These are phyloP conservation scores for Atlantisia rogersi DNA, from an alignment of 2,113 vertebrate genomes.

Conservation along the genomic window DNA sequence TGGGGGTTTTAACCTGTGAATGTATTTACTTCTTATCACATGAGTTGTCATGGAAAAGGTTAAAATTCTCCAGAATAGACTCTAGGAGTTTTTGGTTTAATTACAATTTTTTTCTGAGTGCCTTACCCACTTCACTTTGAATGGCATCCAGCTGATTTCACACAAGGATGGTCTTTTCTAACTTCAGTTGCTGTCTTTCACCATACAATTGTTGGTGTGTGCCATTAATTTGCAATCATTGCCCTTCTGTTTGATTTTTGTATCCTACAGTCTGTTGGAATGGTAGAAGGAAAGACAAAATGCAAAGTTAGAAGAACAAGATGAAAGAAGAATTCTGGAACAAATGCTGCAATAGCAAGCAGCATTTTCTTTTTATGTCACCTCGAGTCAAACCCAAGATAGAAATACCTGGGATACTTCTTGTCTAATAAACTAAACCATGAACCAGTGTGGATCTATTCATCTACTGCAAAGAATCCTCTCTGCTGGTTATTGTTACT, in stretches of 20 bases:
- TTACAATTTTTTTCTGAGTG: not conserved
- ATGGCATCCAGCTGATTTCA: not conserved
- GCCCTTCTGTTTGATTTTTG: conserved; percentile 29
- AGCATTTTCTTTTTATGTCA: conserved; percentile 37
- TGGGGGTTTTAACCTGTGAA: not conserved
- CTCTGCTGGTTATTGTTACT: conserved; percentile 65
- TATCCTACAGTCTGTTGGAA: not conserved
- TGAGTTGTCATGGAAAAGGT: not conserved
- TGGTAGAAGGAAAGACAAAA: not conserved
- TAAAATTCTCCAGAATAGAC: not conserved
- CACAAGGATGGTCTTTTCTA: not conserved
- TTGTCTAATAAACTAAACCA: conserved; percentile 53
- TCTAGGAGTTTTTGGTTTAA: not conserved
- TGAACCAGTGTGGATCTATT: conserved; percentile 29
- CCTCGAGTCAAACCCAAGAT: conserved; percentile 14
- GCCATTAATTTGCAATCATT: not conserved
- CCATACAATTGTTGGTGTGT: not conserved
- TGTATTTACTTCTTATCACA: not conserved
- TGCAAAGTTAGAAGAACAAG: conserved; percentile 5
- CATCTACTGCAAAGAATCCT: conserved; percentile 22
- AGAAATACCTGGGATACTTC: conserved; percentile 37
- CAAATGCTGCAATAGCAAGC: conserved; percentile 30
- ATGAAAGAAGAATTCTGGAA: conserved; percentile 32
- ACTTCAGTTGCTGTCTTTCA: not conserved
- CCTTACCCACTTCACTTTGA: not conserved